phyloP scores from a whole-genome alignment of 2,888 invertebrate species.

The Eristalis tenax region DNA sequence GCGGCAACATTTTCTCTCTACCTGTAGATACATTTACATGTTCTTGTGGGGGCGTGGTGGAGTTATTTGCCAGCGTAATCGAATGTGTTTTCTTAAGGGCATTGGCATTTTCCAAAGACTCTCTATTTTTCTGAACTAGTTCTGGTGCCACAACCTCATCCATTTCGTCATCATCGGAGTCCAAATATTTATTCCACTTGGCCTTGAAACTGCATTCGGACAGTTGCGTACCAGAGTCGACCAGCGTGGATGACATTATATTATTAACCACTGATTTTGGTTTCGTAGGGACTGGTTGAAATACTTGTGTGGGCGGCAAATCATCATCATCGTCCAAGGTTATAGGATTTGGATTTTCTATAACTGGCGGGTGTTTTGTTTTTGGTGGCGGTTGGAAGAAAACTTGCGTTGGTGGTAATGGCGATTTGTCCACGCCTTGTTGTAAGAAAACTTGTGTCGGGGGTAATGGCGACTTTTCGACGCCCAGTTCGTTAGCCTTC shows the following conservation, averaged over 20 bases:
- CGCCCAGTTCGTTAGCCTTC: no score
- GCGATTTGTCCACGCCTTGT: not conserved
- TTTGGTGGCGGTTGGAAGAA: not conserved
- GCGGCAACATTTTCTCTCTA: not conserved
- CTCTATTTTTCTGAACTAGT: constrained; percentile 36
- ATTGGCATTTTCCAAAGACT: not conserved
- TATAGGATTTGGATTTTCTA: not conserved
- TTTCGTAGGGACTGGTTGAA: not conserved
- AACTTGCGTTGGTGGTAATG: no score
- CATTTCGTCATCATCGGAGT: constrained; percentile 67
- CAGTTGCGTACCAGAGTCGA: constrained; percentile 17
- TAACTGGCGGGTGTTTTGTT: not conserved
- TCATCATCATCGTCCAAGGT: constrained; percentile 5
- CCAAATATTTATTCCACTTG: constrained; percentile 53
- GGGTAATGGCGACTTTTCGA: constrained; percentile 1
- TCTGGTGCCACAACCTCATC: constrained; percentile 53
- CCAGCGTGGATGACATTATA: constrained; percentile 40
- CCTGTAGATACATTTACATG: not conserved
- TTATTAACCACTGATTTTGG: not conserved
- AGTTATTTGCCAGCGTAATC: not conserved
- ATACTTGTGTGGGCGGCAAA: constrained; percentile 64
- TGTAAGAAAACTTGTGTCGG: constrained; percentile 45
- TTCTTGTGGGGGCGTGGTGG: not conserved
- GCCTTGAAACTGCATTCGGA: constrained; percentile 46
- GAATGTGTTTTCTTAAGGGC: not conserved